phyloP scores from a whole-genome alignment of 2,888 invertebrate genomes.

The Eupithecia subfuscata region DNA sequence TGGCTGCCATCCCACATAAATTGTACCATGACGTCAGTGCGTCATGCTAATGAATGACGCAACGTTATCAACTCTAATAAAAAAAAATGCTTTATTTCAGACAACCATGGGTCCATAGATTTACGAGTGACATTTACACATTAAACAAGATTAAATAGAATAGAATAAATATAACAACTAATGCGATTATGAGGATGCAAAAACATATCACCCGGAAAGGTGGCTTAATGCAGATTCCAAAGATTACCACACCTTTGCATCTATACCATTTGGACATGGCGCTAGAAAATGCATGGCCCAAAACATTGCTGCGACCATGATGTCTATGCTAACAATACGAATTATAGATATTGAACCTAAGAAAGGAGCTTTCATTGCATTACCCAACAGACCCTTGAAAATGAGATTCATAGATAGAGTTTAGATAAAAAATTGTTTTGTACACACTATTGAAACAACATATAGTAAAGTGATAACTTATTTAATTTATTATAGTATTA shows the following conservation, averaged over 20 bases:
- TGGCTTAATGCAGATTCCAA: conserved; percentile 79
- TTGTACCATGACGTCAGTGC: conserved; percentile 35
- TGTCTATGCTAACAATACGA: conserved; percentile 82
- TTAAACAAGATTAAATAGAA: too few species aligned
- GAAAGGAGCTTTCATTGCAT: conserved; percentile 82
- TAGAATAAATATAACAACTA: too few species aligned
- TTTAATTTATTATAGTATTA: conserved; percentile 33
- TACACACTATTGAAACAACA: conserved; percentile 23
- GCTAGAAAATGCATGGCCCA: conserved; percentile 85
- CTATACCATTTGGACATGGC: conserved; percentile 87
- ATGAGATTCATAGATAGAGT: conserved; percentile 86
- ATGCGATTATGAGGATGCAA: conserved; percentile 86
- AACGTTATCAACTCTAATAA: neutral
- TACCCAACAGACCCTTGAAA: conserved; percentile 85
- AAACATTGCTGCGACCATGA: conserved; percentile 84
- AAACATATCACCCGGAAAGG: conserved; percentile 85
- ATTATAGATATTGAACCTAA: conserved; percentile 83
- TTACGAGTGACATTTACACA: too few species aligned
- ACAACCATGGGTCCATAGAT: too few species aligned
- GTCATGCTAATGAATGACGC: conserved; percentile 14
- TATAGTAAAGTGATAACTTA: conserved; percentile 33
- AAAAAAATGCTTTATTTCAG: too few species aligned
- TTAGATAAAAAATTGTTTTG: conserved; percentile 44
- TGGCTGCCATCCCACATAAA: conserved; percentile 23
- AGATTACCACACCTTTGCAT: conserved; percentile 82